Evolutionary conservation across 1,140 invertebrate species (phyloP), one percentile per base, ranked within the genome.

Genomic region (Drosophila nebulosa): DNA sequence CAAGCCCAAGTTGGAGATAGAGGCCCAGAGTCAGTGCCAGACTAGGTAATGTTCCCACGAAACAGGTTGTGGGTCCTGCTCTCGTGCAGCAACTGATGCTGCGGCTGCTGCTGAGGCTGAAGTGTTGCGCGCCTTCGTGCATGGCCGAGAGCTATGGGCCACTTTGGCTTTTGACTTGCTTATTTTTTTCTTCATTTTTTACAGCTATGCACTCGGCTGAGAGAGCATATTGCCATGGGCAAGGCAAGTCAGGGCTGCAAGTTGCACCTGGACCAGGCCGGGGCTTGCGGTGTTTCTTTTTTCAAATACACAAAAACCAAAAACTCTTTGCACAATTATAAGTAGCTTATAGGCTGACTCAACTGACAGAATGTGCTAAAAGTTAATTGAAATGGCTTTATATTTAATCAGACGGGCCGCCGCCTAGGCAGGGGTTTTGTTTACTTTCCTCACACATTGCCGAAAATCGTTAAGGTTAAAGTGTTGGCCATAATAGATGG

Each of bases 21-120:
- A 71, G 16, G 79, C 67, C 52, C 73, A 74, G 72, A 79, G 77
- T 66, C 74, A 67, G 77, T 76, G 69, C 78, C 81, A 84, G 83
- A 83, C 79, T 89, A 89, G 89, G 89, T 78, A 90, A 90, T 90
- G 90, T 91, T 91, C 90, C 90, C 90, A 91, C 90, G 90, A 90
- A 91, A 91, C 90, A 90, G 89, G 90, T 91, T 91, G 89, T 67
- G 64, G 59, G 59, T 69, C 71, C 71, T 86, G 64, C 60, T 46
- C 51, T 58, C 52, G 50, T 42, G 59, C 24, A 65, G 58, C 24
- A 14, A 42, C 61, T 61, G 64, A 39, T 12, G 53, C 39, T 22
- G 60, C 36, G 32, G 51, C 51, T 63, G 57, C 14, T 16, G 57
- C 60, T 53, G 67, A 55, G 14, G 68, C 56, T 85, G 74, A 88